Conservation (phyloP, 2,113 vertebrate species). For the Lampris megalopsis region DNA sequence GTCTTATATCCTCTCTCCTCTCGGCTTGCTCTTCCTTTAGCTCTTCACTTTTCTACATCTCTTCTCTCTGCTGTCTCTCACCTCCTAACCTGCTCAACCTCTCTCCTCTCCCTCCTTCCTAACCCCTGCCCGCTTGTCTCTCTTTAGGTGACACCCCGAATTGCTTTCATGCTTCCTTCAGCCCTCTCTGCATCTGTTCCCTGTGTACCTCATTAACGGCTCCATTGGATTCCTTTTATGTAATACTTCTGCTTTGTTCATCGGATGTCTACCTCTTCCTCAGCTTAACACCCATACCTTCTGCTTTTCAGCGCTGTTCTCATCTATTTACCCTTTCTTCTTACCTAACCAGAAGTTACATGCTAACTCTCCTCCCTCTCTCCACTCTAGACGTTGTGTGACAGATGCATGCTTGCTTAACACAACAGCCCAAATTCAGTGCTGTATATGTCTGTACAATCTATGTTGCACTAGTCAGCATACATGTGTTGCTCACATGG, state of each 20-base stretch:
- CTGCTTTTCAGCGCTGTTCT: conserved; percentile 30
- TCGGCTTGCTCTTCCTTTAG: not conserved
- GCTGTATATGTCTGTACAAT: conserved; percentile 5
- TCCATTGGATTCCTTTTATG: conserved; percentile 18
- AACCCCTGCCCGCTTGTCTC: conserved; percentile 49
- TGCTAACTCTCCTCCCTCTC: conserved; percentile 8
- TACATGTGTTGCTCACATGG: not conserved
- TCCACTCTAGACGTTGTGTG: not conserved
- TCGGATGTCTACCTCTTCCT: not conserved
- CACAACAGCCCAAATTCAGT: not conserved
- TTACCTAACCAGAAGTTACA: conserved; percentile 28
- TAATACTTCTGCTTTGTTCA: not conserved
- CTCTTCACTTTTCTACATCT: not conserved
- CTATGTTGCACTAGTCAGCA: conserved; percentile 2
- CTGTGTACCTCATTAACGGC: conserved; percentile 36
- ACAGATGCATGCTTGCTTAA: not conserved
- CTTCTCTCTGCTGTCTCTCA: not conserved
- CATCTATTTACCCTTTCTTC: conserved; percentile 8
- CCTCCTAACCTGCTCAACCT: too few species aligned
- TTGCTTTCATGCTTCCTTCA: conserved; percentile 7
- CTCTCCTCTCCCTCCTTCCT: conserved; percentile 5
- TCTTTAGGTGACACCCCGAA: conserved; percentile 41
- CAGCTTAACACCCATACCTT: conserved; percentile 21
- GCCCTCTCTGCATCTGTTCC: conserved; percentile 20
- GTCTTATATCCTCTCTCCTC: not conserved